These are phyloP conservation scores for Thamnophis elegans DNA, from an alignment of 2,797 vertebrate genomes.

Conservation along the genomic window DNA sequence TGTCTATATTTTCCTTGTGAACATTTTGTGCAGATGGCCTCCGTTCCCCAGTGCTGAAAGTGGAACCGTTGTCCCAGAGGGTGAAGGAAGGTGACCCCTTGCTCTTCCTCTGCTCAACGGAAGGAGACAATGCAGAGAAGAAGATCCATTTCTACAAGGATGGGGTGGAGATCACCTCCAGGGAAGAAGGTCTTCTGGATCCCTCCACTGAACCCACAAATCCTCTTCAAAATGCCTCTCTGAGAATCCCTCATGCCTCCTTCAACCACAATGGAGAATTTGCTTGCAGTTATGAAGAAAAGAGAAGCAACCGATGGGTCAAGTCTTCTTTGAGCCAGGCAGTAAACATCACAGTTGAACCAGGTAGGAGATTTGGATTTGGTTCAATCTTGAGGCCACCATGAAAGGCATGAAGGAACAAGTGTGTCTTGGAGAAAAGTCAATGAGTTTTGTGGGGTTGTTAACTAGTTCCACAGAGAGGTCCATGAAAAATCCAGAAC, in stretches of 20 bases:
- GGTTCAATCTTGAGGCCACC: not conserved
- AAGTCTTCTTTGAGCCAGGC: not conserved
- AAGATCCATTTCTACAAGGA: not conserved
- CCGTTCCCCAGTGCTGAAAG: fast-evolving
- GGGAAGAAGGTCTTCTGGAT: not conserved
- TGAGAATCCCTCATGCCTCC: not conserved
- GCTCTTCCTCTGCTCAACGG: not conserved
- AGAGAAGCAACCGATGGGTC: not conserved
- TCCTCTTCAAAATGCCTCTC: fast-evolving
- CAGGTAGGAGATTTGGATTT: not conserved
- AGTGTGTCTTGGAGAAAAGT: too few relatives aligned
- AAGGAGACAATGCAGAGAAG: fast-evolving
- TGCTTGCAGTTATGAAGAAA: not conserved
- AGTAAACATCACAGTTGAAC: too few relatives aligned
- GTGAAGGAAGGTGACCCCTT: not conserved
- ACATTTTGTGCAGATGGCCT: not conserved
- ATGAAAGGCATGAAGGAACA: too few relatives aligned
- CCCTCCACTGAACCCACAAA: not conserved
- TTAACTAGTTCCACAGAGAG: not conserved
- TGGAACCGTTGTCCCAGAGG: not conserved
- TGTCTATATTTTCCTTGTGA: not conserved
- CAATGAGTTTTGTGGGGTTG: not conserved
- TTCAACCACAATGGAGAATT: not conserved
- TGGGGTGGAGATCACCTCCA: not conserved
- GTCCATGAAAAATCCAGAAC: not conserved